These are phyloP conservation scores for Oreohelix idahoensis DNA, from an alignment of 1,140 invertebrate species.

Conservation along the genomic window DNA sequence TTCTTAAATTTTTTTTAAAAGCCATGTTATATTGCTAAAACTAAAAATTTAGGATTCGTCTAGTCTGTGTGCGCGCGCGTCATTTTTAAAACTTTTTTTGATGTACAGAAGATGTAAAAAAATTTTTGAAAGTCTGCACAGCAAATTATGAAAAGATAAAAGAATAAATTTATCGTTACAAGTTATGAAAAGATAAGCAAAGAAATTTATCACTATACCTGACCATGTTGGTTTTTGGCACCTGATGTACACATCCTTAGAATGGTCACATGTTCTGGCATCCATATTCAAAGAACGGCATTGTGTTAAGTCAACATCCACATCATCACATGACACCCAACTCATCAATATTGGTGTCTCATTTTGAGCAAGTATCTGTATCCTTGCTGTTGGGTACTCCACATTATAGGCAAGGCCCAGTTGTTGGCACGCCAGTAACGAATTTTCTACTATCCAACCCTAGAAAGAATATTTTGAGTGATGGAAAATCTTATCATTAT, in stretches of 20 bases:
- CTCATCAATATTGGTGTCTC: conserved; percentile 74
- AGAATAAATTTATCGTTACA: too few species aligned
- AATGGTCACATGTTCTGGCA: conserved; percentile 74
- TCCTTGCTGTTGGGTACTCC: conserved; percentile 86
- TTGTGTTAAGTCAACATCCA: conserved; percentile 92
- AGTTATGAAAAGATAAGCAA: too few species aligned
- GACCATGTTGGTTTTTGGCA: conserved; percentile 71
- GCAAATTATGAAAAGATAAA: too few species aligned
- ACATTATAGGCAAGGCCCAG: conserved; percentile 93
- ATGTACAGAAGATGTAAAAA: too few species aligned
- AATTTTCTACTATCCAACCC: conserved; percentile 93
- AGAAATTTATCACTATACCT: conserved; percentile 58
- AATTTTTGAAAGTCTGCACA: too few species aligned
- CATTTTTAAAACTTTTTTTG: too few species aligned
- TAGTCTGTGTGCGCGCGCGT: too few species aligned
- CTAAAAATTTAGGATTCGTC: too few species aligned
- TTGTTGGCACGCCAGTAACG: conserved; percentile 95
- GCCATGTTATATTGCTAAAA: too few species aligned
- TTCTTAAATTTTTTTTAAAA: too few species aligned
- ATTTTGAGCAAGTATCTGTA: conserved; percentile 47
- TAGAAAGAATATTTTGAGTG: too few species aligned
- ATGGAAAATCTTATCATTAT: too few species aligned
- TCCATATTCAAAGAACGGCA: conserved; percentile 86
- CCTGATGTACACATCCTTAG: conserved; percentile 66
- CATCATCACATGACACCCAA: conserved; percentile 91